phyloP scores from a whole-genome alignment of 2,797 vertebrate species.

The Scarus forsteni region DNA sequence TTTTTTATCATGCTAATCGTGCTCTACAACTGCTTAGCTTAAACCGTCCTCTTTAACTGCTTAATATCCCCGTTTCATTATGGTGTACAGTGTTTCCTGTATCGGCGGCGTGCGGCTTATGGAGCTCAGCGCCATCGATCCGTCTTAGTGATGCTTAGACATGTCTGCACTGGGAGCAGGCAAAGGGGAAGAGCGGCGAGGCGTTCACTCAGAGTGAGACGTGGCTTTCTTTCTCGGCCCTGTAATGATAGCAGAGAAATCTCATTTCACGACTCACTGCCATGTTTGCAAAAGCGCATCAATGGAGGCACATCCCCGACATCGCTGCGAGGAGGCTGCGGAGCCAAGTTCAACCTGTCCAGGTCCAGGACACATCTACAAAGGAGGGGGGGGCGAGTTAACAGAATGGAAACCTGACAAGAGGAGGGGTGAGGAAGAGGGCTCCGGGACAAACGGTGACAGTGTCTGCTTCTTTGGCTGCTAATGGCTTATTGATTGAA shows the following conservation, averaged over 20 bases:
- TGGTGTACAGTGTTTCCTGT: slow-evolving; percentile 72
- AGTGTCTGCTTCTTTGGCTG: slow-evolving; percentile 73
- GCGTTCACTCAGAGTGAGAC: slow-evolving; percentile 73
- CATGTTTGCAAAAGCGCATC: slow-evolving; percentile 78
- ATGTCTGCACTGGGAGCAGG: slow-evolving; percentile 52
- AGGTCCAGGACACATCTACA: slow-evolving; percentile 57
- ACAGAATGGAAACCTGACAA: slow-evolving; percentile 58
- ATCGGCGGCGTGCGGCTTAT: slow-evolving; percentile 66
- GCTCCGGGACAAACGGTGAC: slow-evolving; percentile 65
- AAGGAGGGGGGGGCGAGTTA: slow-evolving; percentile 62
- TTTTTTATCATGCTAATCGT: slow-evolving; percentile 65
- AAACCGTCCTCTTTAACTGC: slow-evolving; percentile 67
- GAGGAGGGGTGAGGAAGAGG: slow-evolving; percentile 28
- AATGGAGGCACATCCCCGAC: slow-evolving; percentile 57
- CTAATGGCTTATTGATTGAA: slow-evolving; percentile 86
- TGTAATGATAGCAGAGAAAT: slow-evolving; percentile 80
- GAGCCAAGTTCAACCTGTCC: slow-evolving; percentile 65
- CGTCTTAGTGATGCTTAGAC: slow-evolving; percentile 74
- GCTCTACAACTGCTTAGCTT: slow-evolving; percentile 58
- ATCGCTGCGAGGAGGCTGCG: slow-evolving; percentile 48
- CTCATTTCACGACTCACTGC: slow-evolving; percentile 86
- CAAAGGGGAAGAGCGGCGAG: slow-evolving; percentile 53
- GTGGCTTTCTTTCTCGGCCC: slow-evolving; percentile 67
- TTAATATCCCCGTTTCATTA: slow-evolving; percentile 74
- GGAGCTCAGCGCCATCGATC: slow-evolving; percentile 77